phyloP scores from a whole-genome alignment of 2,113 vertebrate genomes.

The Strix uralensis region DNA sequence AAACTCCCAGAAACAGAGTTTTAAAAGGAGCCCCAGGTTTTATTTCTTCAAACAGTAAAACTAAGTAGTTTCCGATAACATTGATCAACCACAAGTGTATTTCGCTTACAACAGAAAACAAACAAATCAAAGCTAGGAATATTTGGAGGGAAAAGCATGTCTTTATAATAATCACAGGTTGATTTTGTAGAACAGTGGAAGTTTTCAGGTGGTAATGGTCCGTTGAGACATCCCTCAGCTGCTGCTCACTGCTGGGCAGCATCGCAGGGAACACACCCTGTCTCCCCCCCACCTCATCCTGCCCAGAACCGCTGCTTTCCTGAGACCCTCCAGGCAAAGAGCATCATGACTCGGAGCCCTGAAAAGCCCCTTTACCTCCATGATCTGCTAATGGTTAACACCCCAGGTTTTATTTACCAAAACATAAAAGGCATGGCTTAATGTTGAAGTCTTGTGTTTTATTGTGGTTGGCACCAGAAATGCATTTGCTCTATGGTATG shows the following conservation, averaged over 20 bases:
- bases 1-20: neutral
- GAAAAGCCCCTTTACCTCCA: neutral
- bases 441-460: conserved; percentile 64
- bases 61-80: neutral
- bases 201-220: neutral
- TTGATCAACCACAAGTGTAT: neutral
- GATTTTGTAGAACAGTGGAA: neutral
- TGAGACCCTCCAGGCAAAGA: neutral
- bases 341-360: fast-evolving
- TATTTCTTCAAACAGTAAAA: neutral
- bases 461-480: conserved; percentile 72
- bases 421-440: conserved; percentile 59
- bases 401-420: neutral
- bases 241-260: neutral
- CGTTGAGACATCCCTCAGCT: neutral
- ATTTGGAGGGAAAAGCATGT: neutral
- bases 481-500: conserved; percentile 43
- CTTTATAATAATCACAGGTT: neutral
- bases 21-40: neutral
- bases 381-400: neutral
- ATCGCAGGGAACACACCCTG: fast-evolving
- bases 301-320: neutral
- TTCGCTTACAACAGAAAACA: neutral
- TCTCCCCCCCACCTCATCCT: neutral
- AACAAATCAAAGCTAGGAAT: neutral